Conservation (phyloP, 2,113 vertebrate species). For the Oostethus manadensis region DNA sequence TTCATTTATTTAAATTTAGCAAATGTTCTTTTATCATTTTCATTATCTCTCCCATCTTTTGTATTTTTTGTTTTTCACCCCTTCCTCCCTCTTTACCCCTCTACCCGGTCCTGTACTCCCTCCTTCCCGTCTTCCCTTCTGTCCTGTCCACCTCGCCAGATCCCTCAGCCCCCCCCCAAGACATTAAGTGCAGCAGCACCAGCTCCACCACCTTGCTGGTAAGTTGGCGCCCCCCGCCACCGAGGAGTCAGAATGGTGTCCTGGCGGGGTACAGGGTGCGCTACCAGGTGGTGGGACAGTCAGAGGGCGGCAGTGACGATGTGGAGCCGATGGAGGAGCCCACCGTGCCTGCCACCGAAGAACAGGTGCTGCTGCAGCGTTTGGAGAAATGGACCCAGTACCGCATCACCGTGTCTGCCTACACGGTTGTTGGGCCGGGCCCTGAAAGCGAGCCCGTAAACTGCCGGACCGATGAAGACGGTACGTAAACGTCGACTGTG, state of each 20-base stretch:
- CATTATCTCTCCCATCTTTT: conserved; percentile 94
- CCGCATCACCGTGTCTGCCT: conserved; percentile 83
- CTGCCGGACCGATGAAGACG: conserved; percentile 93
- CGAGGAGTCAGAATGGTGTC: conserved; percentile 88
- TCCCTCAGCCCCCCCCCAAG: conserved; percentile 98
- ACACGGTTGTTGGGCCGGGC: conserved; percentile 84
- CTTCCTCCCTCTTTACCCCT: conserved; percentile 32
- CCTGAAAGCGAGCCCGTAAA: conserved; percentile 87
- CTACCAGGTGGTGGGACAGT: conserved; percentile 82
- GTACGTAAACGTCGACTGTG: conserved; percentile 61
- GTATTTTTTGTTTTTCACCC: conserved; percentile 73
- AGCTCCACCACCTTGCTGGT: conserved; percentile 97
- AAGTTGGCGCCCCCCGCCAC: conserved; percentile 93
- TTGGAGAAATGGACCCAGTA: conserved; percentile 98
- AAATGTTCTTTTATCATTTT: conserved; percentile 86
- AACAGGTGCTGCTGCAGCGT: conserved; percentile 83
- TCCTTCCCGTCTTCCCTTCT: conserved; percentile 56
- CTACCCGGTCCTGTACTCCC: conserved; percentile 48
- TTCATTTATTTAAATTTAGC: conserved; percentile 42
- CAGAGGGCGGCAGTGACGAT: conserved; percentile 77
- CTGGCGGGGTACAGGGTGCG: conserved; percentile 90
- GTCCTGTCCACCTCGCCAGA: conserved; percentile 79
- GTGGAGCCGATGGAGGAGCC: conserved; percentile 78
- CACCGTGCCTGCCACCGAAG: conserved; percentile 75
- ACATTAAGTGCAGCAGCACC: conserved; percentile 92